These are phyloP conservation scores for Scleropages formosus DNA, from an alignment of 2,797 vertebrate genomes.

Conservation along the genomic window DNA sequence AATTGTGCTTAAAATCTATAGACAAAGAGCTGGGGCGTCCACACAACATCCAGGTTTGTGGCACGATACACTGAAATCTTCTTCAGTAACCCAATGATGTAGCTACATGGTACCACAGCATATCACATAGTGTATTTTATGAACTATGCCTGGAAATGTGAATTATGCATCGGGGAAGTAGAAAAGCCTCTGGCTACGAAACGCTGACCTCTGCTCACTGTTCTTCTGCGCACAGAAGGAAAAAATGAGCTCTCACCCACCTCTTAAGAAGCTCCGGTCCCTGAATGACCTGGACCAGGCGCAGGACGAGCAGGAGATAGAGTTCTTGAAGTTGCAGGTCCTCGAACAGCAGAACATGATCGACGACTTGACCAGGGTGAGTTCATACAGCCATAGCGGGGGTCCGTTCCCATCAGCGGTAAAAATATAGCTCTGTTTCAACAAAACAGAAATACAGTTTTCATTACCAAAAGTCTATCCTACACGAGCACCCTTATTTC, in stretches of 20 bases:
- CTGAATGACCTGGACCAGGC: conserved; percentile 96
- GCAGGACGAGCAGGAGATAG: conserved; percentile 94
- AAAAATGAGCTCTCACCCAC: conserved; percentile 88
- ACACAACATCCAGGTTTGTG: not conserved
- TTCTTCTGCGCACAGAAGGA: conserved; percentile 75
- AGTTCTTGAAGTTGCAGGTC: conserved; percentile 96
- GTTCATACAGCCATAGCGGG: conserved; percentile 34
- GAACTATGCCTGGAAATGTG: not conserved
- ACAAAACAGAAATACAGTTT: too few species aligned
- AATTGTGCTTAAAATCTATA: not conserved
- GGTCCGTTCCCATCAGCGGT: too few species aligned
- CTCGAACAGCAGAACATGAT: conserved; percentile 97
- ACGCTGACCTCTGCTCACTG: not conserved
- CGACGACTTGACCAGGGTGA: conserved; percentile 93
- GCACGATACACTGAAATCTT: too few species aligned
- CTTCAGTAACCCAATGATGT: too few species aligned
- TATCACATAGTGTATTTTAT: not conserved
- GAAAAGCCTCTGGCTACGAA: not conserved
- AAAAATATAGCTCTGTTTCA: too few species aligned
- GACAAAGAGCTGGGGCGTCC: not conserved
- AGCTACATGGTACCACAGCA: too few species aligned
- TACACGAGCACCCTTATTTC: too few species aligned
- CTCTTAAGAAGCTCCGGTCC: conserved; percentile 93
- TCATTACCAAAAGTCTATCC: too few species aligned
- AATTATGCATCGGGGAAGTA: not conserved